Evolutionary conservation across 2,113 vertebrate genomes (phyloP).

Genomic region (Taxidea taxus): DNA sequence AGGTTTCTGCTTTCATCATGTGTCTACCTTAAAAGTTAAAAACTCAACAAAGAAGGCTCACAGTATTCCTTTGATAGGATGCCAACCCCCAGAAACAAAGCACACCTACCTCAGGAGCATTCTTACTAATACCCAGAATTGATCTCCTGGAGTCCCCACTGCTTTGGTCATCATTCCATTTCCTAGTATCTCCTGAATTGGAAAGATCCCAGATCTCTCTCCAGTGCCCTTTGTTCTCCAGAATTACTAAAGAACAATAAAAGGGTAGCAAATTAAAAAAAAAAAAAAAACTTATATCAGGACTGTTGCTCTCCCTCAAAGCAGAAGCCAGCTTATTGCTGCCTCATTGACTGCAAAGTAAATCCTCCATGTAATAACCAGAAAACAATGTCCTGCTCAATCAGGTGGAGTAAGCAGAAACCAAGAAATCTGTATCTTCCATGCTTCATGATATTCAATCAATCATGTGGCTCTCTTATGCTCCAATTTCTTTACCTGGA

Average conservation of each 20-base stretch:
- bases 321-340: background rate
- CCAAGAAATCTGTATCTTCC: background rate
- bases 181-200: background rate
- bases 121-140: background rate
- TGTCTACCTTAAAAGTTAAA: background rate
- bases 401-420: background rate
- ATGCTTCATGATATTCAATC: background rate
- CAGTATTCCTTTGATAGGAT: background rate
- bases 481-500: background rate
- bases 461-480: fast-evolving
- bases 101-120: background rate
- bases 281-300: background rate
- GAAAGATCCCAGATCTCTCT: background rate
- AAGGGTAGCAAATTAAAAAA: background rate
- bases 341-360: background rate
- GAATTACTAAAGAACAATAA: background rate
- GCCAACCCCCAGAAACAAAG: background rate
- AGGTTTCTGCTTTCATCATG: background rate
- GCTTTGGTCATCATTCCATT: background rate
- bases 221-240: background rate
- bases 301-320: background rate
- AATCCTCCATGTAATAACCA: background rate
- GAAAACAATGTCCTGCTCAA: background rate
- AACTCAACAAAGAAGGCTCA: background rate
- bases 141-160: background rate